Percentiles rank a stretch among this genome's conserved stretches.
Conservation (phyloP, 2,888 invertebrate genomes). For the Pterobdella sp. region DNA sequence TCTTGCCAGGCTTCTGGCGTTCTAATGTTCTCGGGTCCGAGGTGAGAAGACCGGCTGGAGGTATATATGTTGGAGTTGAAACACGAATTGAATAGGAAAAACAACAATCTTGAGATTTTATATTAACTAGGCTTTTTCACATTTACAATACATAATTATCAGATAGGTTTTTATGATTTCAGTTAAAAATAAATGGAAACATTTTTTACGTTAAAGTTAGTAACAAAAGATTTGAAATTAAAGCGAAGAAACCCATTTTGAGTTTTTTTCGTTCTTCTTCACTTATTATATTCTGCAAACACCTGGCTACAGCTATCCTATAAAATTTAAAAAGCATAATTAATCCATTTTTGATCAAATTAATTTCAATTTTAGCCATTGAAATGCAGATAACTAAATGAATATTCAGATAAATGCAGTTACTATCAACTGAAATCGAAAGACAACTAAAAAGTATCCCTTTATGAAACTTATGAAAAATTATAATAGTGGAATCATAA, state of each 20-base stretch:
- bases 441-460: too few relatives aligned
- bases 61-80: not conserved
- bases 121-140: too few relatives aligned
- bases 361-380: too few relatives aligned
- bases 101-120: constrained; percentile 9
- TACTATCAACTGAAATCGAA: too few relatives aligned
- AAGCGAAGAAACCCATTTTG: constrained; percentile 64
- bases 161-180: not conserved
- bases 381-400: too few relatives aligned
- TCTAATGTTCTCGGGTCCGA: constrained; percentile 70
- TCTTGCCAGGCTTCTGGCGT: constrained; percentile 85
- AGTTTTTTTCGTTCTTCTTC: constrained; percentile 68
- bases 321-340: not conserved
- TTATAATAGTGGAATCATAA: too few relatives aligned
- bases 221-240: not conserved
- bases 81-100: not conserved
- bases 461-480: not conserved
- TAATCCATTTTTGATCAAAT: too few relatives aligned
- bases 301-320: constrained; percentile 69
- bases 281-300: constrained; percentile 68
- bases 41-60: constrained; percentile 74
- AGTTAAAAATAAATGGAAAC: not conserved
- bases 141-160: too few relatives aligned
- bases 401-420: too few relatives aligned
- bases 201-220: not conserved